phyloP scores from a whole-genome alignment of 2,113 vertebrate species.

The Gymnorhina tibicen region DNA sequence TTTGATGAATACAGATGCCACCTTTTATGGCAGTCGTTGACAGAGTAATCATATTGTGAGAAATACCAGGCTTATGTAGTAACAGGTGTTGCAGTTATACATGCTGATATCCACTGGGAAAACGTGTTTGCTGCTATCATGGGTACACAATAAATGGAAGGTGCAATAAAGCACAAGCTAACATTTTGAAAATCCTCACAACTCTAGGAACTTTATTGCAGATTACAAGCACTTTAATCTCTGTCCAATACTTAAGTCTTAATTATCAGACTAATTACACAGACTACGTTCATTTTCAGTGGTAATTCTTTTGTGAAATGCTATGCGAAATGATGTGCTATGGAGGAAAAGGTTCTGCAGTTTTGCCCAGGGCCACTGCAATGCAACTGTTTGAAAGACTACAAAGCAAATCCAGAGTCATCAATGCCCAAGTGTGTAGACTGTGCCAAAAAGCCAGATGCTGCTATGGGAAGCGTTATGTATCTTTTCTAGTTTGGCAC shows the following conservation, averaged over 20 bases:
- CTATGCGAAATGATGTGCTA: background rate
- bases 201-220: slow-evolving; percentile 94
- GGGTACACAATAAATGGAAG: slow-evolving; percentile 80
- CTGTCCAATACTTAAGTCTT: slow-evolving; percentile 96
- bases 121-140: slow-evolving; percentile 87
- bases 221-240: slow-evolving; percentile 92
- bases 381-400: background rate
- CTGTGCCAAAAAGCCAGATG: slow-evolving; percentile 71
- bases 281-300: slow-evolving; percentile 91
- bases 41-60: slow-evolving; percentile 97
- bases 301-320: slow-evolving; percentile 88
- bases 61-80: slow-evolving; percentile 87
- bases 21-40: slow-evolving; percentile 86
- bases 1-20: slow-evolving; percentile 96
- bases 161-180: slow-evolving; percentile 87
- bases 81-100: slow-evolving; percentile 94
- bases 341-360: background rate
- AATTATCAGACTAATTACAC: slow-evolving; percentile 98
- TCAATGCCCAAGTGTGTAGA: background rate
- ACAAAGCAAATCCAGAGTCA: slow-evolving; percentile 28
- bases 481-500: slow-evolving; percentile 48
- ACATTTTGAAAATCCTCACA: slow-evolving; percentile 85
- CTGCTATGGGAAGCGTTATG: slow-evolving; percentile 8
- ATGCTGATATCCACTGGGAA: slow-evolving; percentile 86
- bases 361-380: background rate